These are phyloP conservation scores for Macrochelys suwanniensis DNA, from an alignment of 2,797 vertebrate species.

Conservation along the genomic window DNA sequence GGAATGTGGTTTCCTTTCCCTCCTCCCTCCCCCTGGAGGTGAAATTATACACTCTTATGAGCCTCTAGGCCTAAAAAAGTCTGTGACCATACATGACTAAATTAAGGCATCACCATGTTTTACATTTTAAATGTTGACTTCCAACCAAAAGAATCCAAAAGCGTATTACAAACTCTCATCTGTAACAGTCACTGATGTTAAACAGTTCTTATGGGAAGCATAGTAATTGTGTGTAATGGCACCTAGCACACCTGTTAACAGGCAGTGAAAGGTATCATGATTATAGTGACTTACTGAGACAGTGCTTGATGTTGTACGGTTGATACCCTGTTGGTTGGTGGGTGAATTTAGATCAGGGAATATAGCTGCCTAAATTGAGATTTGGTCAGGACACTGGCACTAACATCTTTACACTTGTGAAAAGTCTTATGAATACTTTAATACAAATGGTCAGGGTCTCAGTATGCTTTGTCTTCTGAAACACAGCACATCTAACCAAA, in stretches of 20 bases:
- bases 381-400: neutral
- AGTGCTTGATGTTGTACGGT: neutral
- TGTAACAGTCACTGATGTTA: neutral
- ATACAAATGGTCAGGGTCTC: neutral
- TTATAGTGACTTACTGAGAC: neutral
- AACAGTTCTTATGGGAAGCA: neutral
- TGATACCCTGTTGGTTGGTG: neutral
- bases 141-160: neutral
- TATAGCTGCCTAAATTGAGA: neutral
- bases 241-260: accelerated
- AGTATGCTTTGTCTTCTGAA: neutral
- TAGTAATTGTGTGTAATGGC: neutral
- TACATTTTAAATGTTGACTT: neutral
- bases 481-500: neutral
- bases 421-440: neutral
- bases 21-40: neutral
- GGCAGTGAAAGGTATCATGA: neutral
- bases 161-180: neutral
- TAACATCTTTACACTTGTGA: neutral
- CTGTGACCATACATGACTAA: neutral
- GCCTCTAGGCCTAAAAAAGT: neutral
- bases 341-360: neutral
- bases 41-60: neutral
- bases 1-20: neutral
- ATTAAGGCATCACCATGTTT: neutral